Conservation (phyloP, 2,113 vertebrate species). For the Anguilla japonica region DNA sequence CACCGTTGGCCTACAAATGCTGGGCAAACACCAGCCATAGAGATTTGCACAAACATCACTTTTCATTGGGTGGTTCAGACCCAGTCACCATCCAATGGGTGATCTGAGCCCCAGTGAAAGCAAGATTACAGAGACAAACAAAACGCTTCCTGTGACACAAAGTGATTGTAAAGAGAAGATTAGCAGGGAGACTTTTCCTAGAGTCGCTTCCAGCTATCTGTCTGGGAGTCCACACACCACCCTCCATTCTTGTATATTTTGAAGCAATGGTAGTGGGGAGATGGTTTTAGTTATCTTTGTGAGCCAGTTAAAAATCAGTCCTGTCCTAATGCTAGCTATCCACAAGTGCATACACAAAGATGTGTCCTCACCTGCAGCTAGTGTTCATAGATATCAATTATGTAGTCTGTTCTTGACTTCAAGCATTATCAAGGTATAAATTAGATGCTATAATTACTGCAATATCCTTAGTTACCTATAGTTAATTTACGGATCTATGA, state of each 20-base stretch:
- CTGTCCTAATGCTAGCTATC: not conserved
- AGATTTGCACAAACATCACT: not conserved
- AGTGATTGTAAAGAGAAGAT: not conserved
- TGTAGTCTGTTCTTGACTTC: not conserved
- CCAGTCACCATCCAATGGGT: not conserved
- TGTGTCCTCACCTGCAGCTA: not conserved
- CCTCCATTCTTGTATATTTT: not conserved
- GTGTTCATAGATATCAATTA: not conserved
- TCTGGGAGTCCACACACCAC: not conserved
- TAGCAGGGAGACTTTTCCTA: not conserved
- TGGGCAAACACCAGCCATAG: not conserved
- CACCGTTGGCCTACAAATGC: not conserved
- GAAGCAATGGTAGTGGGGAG: not conserved
- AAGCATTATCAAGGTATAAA: not conserved
- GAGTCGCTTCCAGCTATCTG: not conserved
- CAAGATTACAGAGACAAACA: not conserved
- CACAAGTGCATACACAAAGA: not conserved
- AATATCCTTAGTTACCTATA: not conserved
- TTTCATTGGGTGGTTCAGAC: not conserved
- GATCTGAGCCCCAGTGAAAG: not conserved
- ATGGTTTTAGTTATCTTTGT: not conserved
- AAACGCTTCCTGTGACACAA: not conserved
- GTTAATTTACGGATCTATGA: not conserved
- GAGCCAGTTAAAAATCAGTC: not conserved
- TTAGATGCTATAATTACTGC: too few relatives aligned